Evolutionary conservation across 2,888 invertebrate species (phyloP).

Genomic region (Linnaemya tessellans): DNA sequence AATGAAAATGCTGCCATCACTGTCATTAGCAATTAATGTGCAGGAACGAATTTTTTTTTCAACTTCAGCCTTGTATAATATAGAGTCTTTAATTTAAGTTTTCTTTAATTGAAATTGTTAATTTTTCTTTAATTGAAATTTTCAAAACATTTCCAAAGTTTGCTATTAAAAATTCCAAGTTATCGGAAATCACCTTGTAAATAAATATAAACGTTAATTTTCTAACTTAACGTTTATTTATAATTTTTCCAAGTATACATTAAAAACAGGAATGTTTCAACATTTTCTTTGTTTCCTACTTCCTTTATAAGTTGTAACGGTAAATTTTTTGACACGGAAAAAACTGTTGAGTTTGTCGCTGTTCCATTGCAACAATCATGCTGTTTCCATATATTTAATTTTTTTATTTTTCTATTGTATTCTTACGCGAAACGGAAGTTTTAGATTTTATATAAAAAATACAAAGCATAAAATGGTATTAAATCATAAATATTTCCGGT

Average conservation of each 20-base stretch:
- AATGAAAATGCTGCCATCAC: not conserved
- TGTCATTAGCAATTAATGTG: too few species aligned
- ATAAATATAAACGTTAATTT: not conserved
- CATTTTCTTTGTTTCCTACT: slow-evolving; percentile 25
- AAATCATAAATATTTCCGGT: slow-evolving; percentile 69
- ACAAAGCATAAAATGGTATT: slow-evolving; percentile 52
- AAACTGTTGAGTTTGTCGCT: slow-evolving; percentile 36
- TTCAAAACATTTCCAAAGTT: too few species aligned
- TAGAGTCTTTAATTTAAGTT: too few species aligned
- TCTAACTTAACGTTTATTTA: slow-evolving; percentile 11
- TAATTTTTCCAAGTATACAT: slow-evolving; percentile 3
- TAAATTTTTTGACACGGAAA: not conserved
- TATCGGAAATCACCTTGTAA: too few species aligned
- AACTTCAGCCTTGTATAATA: too few species aligned
- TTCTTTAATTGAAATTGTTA: too few species aligned
- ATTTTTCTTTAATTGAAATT: too few species aligned
- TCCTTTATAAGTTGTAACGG: slow-evolving; percentile 10
- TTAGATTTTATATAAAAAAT: slow-evolving; percentile 54
- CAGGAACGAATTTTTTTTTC: too few species aligned
- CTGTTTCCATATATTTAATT: slow-evolving; percentile 51
- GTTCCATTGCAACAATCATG: slow-evolving; percentile 50
- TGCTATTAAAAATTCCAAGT: too few species aligned
- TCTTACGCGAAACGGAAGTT: slow-evolving; percentile 51
- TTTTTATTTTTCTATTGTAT: not conserved
- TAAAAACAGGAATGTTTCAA: slow-evolving; percentile 32